Conservation (phyloP, 2,797 vertebrate genomes). For the Clarias platycephalus region DNA sequence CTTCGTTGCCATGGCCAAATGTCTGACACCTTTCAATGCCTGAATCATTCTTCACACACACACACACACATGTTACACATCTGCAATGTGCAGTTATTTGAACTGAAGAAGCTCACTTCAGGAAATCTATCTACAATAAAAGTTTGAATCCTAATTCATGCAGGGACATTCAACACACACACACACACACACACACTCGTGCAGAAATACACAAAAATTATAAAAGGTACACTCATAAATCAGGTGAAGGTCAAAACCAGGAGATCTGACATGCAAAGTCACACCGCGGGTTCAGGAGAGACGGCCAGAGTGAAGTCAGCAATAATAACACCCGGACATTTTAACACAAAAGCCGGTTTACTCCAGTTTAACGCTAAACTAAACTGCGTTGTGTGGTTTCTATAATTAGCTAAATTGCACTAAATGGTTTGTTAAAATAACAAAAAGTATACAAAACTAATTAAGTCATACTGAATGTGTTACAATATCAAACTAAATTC, state of each 20-base stretch:
- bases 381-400: not conserved
- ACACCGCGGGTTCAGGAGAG: not conserved
- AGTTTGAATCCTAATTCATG: not conserved
- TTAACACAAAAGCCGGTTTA: not conserved
- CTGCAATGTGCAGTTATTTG: not conserved
- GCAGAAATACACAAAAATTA: not conserved
- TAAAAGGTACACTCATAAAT: too few relatives aligned
- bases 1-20: conserved; percentile 60
- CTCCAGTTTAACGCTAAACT: not conserved
- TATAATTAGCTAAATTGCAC: not conserved
- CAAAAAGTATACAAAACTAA: not conserved
- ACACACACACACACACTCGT: not conserved
- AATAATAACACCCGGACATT: not conserved
- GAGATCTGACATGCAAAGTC: not conserved
- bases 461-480: too few relatives aligned
- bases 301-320: not conserved
- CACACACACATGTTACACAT: not conserved
- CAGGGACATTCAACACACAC: not conserved
- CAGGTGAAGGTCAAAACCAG: not conserved
- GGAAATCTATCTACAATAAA: not conserved
- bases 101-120: not conserved
- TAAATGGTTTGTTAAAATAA: not conserved
- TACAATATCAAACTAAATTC: too few relatives aligned
- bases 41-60: conserved; percentile 58
- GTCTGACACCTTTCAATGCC: conserved; percentile 64